phyloP scores from a whole-genome alignment of 30 jellyfish, hydroid and myxozoan species.

The Aurelia aurita complex sp. Pacific region DNA sequence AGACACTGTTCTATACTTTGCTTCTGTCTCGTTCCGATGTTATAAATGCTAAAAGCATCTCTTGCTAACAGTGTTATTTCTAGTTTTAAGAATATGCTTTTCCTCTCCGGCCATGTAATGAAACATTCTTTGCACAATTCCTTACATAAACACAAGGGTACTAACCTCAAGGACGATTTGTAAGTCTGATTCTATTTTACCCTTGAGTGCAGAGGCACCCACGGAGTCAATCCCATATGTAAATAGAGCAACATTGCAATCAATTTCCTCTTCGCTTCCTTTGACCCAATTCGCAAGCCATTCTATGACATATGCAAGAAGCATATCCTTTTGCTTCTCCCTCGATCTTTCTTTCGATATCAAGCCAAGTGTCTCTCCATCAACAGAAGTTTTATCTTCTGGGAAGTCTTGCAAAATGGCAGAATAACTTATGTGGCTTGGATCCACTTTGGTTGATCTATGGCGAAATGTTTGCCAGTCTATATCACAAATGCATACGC shows the following conservation, averaged over 20 bases:
- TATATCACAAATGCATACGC: slow-evolving; percentile 44
- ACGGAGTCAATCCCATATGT: slow-evolving; percentile 69
- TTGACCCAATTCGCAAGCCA: slow-evolving; percentile 51
- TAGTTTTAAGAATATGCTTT: too few species aligned
- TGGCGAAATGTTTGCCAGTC: slow-evolving; percentile 42
- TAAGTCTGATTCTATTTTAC: slow-evolving; percentile 7
- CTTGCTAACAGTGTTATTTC: too few species aligned
- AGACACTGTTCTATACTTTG: too few species aligned
- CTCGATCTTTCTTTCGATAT: slow-evolving; percentile 16
- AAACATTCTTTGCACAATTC: neutral
- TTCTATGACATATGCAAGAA: neutral
- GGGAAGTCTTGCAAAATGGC: slow-evolving; percentile 4
- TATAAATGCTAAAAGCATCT: too few species aligned
- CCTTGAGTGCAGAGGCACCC: slow-evolving; percentile 56
- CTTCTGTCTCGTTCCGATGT: too few species aligned
- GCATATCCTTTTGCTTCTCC: slow-evolving; percentile 39
- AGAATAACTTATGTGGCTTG: too few species aligned
- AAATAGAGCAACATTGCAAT: slow-evolving; percentile 43
- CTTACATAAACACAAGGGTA: neutral
- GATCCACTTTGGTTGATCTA: neutral
- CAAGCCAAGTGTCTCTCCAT: neutral
- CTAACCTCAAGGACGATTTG: slow-evolving; percentile 54
- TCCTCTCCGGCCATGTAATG: too few species aligned
- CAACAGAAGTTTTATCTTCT: neutral
- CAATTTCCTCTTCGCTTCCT: slow-evolving; percentile 67